Evolutionary conservation across 2,797 vertebrate genomes (phyloP), one percentile per base, ranked within the genome.

Genomic region (Enteromius mattozi): DNA sequence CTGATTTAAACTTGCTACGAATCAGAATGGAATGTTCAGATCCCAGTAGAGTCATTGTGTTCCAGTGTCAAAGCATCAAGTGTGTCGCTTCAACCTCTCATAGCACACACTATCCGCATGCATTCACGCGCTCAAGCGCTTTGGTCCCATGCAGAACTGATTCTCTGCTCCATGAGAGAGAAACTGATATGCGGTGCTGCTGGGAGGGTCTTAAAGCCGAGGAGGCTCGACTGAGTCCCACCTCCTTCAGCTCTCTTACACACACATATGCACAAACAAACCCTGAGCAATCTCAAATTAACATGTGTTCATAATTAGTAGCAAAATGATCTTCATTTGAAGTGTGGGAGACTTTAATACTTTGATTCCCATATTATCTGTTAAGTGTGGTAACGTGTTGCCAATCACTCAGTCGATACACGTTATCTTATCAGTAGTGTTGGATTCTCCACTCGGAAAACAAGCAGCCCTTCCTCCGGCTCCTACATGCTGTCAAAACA

Each of bases 1-100:
- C 98, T 97, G 98, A 99, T 98, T 97, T 97, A 93, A 99, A 99
- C 94, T 99, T 99, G 97, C 96, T 99, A 95, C 98, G 96, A 93
- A 99, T 99, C 94, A 99, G 95, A 93, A 98, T 94, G 89, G 98
- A 99, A 94, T 98, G 97, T 91, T 99, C 97, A 90, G 98, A 98
- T 92, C 97, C 97, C 95, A 99, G 96, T 87, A 99, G 97, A 92
- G 98, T 99, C 98, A 99, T 99, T 96, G 94, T 95, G 94, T 93
- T 95, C 95, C 95, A 95, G 92, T 90, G 92, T 94, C 89, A 87
- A 81, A 80, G 80, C 83, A 83, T 88, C 79, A 86, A 89, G 81
- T 51, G 77, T 68, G 77, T 84, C 49, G 49, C 42, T 76, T 75
- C 74, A 85, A 47, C 51, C 72, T 56, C 13, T 56, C 70, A 24